Percentiles rank a stretch among this genome's conserved stretches.
phyloP scores from a whole-genome alignment of 2,888 invertebrate genomes.

The Arge pagana region DNA sequence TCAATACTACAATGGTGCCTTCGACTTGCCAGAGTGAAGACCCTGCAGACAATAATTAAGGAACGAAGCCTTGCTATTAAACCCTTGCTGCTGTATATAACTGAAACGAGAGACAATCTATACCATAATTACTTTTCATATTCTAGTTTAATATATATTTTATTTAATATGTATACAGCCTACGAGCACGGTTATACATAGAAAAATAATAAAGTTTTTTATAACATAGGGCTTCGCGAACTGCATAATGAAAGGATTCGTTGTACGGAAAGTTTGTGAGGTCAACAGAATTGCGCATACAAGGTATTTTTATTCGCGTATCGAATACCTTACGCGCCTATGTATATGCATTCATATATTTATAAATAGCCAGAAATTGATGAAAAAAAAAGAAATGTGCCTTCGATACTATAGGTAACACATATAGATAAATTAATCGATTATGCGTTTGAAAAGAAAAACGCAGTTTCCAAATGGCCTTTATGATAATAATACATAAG shows the following conservation, averaged over 20 bases:
- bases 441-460: slow-evolving; percentile 37
- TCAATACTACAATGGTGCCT: slow-evolving; percentile 55
- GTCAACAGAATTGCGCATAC: too few relatives aligned
- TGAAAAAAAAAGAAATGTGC: slow-evolving; percentile 39
- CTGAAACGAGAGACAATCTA: slow-evolving; percentile 29
- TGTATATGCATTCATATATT: too few relatives aligned
- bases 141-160: slow-evolving; percentile 37
- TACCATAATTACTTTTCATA: slow-evolving; percentile 36
- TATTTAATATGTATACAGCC: slow-evolving; percentile 41
- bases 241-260: too few relatives aligned
- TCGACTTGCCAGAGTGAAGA: slow-evolving; percentile 54
- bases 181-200: slow-evolving; percentile 34
- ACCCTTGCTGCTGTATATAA: slow-evolving; percentile 53
- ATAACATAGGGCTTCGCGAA: not conserved
- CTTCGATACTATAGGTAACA: slow-evolving; percentile 38
- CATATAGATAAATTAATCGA: slow-evolving; percentile 41
- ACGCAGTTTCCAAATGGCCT: slow-evolving; percentile 41
- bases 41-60: slow-evolving; percentile 45
- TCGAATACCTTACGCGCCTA: too few relatives aligned
- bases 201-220: not conserved
- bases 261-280: too few relatives aligned
- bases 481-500: slow-evolving; percentile 35
- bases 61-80: slow-evolving; percentile 50
- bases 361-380: slow-evolving; percentile 15
- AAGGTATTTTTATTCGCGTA: too few relatives aligned